phyloP scores from a whole-genome alignment of 2,797 vertebrate species.

The Simalia tracyae region DNA sequence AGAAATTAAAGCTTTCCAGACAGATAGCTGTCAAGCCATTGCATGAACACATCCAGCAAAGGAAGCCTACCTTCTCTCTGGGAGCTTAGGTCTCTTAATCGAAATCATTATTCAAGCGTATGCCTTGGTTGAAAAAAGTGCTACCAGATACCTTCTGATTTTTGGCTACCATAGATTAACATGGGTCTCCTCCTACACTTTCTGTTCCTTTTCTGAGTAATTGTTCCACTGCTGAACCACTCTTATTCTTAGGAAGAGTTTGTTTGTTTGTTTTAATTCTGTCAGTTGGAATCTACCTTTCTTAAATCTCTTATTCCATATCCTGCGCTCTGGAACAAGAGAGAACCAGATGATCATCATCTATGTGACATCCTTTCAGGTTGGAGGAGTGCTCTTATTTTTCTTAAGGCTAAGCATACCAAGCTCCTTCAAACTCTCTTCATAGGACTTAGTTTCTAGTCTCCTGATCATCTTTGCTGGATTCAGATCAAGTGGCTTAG shows the following conservation, averaged over 20 bases:
- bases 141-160: neutral
- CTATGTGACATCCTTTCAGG: neutral
- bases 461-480: neutral
- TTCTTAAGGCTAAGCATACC: neutral
- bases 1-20: neutral
- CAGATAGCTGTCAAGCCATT: neutral
- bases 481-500: neutral
- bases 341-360: neutral
- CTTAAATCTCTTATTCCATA: neutral
- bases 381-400: neutral
- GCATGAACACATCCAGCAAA: neutral
- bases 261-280: neutral
- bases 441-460: neutral
- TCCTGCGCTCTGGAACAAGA: neutral
- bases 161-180: neutral
- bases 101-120: neutral
- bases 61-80: neutral
- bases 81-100: neutral
- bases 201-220: neutral
- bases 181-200: neutral
- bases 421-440: neutral
- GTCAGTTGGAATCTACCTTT: neutral
- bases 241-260: neutral
- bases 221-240: neutral
- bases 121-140: neutral